These are phyloP conservation scores for Merops nubicus DNA, from an alignment of 2,113 vertebrate genomes.

Conservation along the genomic window DNA sequence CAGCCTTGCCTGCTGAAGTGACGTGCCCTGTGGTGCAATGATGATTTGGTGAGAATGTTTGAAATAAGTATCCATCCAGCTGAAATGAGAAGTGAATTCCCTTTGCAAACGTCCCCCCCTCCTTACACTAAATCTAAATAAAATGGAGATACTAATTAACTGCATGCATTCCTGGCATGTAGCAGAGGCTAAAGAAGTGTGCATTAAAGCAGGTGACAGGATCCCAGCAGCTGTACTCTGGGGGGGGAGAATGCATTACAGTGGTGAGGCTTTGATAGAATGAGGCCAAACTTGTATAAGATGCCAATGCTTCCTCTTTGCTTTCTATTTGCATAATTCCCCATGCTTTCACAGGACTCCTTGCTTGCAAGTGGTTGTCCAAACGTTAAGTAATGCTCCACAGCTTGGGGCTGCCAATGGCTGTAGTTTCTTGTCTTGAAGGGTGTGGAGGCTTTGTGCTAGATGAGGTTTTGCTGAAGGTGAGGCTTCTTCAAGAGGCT, in stretches of 20 bases:
- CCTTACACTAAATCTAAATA: not conserved
- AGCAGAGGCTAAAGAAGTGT: not conserved
- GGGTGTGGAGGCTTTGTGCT: not conserved
- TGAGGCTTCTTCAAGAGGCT: not conserved
- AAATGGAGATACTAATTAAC: not conserved
- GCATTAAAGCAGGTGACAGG: not conserved
- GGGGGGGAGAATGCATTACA: accelerated
- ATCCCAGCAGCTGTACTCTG: not conserved
- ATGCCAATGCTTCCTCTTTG: not conserved
- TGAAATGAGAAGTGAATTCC: not conserved
- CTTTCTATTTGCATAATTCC: conserved; percentile 20
- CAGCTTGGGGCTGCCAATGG: not conserved
- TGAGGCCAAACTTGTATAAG: conserved; percentile 8
- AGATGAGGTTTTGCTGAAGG: not conserved
- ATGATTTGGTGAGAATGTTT: not conserved
- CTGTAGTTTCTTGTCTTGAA: not conserved
- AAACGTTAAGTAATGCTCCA: not conserved
- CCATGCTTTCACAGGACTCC: not conserved
- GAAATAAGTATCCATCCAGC: not conserved
- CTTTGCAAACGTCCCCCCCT: not conserved
- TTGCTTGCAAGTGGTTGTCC: not conserved
- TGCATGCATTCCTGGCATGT: not conserved
- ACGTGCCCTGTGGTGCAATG: not conserved
- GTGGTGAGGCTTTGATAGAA: conserved; percentile 32
- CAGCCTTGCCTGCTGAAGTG: not conserved